phyloP scores from a whole-genome alignment of 2,797 vertebrate species.

The Myiotriccus ornatus region DNA sequence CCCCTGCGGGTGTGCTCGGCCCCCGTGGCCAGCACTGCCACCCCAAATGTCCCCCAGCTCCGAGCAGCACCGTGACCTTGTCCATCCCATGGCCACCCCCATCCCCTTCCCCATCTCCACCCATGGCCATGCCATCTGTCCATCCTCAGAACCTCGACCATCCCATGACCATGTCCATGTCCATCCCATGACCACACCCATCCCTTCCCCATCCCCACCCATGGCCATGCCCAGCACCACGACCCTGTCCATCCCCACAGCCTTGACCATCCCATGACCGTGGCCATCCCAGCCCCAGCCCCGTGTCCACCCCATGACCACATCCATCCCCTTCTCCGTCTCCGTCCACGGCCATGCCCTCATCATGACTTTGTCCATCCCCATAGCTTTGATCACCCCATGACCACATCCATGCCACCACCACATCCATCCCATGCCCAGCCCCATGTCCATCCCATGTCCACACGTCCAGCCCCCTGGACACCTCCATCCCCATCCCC shows the following conservation, averaged over 20 bases:
- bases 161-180: not conserved
- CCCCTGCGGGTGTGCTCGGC: accelerated
- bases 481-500: not conserved
- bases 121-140: not conserved
- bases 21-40: not conserved
- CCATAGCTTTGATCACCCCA: not conserved
- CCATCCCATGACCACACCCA: too few species aligned
- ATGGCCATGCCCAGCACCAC: too few species aligned
- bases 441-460: accelerated
- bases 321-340: too few species aligned
- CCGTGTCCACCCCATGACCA: not conserved
- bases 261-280: not conserved
- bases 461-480: too few species aligned
- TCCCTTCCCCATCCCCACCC: too few species aligned
- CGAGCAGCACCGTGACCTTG: accelerated
- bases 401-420: too few species aligned
- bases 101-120: not conserved
- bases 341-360: not conserved
- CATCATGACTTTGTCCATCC: too few species aligned
- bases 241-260: too few species aligned
- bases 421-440: too few species aligned
- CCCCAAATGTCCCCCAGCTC: not conserved
- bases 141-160: accelerated
- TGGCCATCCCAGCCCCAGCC: too few species aligned
- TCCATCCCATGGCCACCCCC: accelerated